Conservation (phyloP, 2,797 vertebrate species). For the Spinibarbus caldwelli region DNA sequence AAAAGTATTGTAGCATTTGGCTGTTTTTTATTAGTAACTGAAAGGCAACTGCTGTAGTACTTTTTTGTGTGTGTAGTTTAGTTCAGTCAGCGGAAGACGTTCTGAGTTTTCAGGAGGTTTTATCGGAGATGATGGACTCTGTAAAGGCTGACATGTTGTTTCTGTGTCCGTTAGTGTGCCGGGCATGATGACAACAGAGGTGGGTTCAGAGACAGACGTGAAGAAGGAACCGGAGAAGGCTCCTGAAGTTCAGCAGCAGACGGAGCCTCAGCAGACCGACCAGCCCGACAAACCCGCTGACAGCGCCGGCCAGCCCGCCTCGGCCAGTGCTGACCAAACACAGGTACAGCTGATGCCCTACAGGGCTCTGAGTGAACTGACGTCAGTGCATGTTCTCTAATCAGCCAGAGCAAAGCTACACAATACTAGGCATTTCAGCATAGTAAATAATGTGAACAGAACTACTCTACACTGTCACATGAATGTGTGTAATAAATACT, state of each 20-base stretch:
- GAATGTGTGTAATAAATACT: no score
- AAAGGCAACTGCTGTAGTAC: background rate
- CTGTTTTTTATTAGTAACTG: background rate
- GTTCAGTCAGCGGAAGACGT: background rate
- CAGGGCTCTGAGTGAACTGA: no score
- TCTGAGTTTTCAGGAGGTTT: background rate
- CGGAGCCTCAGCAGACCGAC: no score
- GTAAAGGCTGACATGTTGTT: background rate
- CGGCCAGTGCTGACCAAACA: background rate
- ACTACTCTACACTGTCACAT: no score
- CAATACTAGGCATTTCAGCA: no score
- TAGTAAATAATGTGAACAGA: no score
- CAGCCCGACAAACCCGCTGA: conserved; percentile 47
- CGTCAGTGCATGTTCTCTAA: no score
- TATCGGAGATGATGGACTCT: background rate
- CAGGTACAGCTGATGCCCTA: conserved; percentile 11
- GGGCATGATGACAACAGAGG: conserved; percentile 92
- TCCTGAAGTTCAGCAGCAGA: conserved; percentile 78
- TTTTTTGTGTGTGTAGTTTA: background rate
- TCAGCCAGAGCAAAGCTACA: no score
- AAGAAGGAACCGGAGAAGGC: conserved; percentile 77
- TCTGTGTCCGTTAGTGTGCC: conserved; percentile 48
- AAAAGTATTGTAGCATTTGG: background rate
- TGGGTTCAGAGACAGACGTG: conserved; percentile 85
- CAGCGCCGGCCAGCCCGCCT: background rate